Evolutionary conservation across 2,888 invertebrate genomes (phyloP), one percentile per base, ranked within the genome.

Genomic region (Cephonodes hylas): DNA sequence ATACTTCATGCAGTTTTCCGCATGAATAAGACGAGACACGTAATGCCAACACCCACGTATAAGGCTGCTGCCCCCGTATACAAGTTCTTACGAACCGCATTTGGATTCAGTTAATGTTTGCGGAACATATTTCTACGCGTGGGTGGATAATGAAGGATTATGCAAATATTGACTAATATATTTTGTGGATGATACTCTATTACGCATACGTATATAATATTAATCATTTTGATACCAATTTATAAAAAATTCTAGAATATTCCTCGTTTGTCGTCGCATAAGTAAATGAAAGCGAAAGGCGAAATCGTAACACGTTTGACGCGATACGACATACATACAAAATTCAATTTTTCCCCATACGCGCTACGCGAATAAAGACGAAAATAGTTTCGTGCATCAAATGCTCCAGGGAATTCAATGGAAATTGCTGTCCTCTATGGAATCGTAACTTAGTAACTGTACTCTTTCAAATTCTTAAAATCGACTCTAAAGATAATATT

Each of bases 51-150:
- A 48, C 57, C 27, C 53, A 53, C 18, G 18, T 68, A 65, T 67
- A 31, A 68, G 61, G 68, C 69, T 66, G 62, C 64, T 62, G 53
- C 27, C 53, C 53, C 53, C 48, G 48, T 53, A 53, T 18, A 53
- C 25, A 68, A 53, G 27, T 53, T 53, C 27, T 27, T 27, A 31
- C 68, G 59, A 70, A 63, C 64, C 67, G 70, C 64, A 71, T 73
- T 73, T 64, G 67, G 69, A 65, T 65, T 42, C 60, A 63, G 58
- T 63, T 64, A 67, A 74, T 74, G 69, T 80, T 81, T 76, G 74
- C 84, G 84, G 85, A 86, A 85, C 74, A 77, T 71, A 72, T 68
- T 74, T 63, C 65, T 63, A 61, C 64, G 63, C 66, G 73, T 82
- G 75, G 77, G 75, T 65, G 46, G 71, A 66, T 64, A 31, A 64